Evolutionary conservation across 2,113 vertebrate genomes (phyloP).

Genomic region (Poeciliopsis prolifica): DNA sequence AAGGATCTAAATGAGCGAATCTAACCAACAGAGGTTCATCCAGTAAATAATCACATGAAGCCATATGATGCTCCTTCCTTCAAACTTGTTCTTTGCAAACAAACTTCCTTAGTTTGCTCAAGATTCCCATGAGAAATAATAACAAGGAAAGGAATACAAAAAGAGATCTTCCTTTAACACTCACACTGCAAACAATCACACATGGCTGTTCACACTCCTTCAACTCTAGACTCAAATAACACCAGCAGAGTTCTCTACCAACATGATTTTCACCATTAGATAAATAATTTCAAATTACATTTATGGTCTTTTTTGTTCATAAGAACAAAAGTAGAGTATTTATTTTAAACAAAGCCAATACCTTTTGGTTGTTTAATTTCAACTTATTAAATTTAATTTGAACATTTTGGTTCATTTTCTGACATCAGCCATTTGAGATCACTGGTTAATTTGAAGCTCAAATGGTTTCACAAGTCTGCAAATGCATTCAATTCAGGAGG

Average conservation of each 20-base stretch:
- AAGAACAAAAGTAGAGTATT: background rate
- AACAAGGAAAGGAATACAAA: constrained; percentile 16
- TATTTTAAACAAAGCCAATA: constrained; percentile 10
- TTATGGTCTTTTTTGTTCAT: constrained; percentile 13
- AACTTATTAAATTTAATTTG: constrained; percentile 53
- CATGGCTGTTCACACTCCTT: constrained; percentile 63
- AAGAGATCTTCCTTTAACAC: constrained; percentile 27
- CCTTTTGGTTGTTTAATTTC: constrained; percentile 22
- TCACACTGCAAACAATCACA: constrained; percentile 67
- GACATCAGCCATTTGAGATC: background rate
- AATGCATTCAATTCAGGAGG: background rate
- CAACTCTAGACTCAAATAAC: constrained; percentile 58
- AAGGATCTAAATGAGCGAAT: background rate
- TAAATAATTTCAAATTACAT: constrained; percentile 6
- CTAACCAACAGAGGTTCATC: constrained; percentile 6
- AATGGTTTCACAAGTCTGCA: background rate
- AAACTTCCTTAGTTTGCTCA: constrained; percentile 23
- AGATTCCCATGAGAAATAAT: constrained; percentile 66
- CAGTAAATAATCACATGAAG: background rate
- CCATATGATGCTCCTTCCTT: constrained; percentile 9
- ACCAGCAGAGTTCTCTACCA: constrained; percentile 12
- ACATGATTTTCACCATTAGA: constrained; percentile 12
- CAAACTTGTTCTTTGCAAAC: constrained; percentile 28
- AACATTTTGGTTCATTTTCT: constrained; percentile 21
- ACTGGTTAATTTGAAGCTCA: constrained; percentile 12